Evolutionary conservation across 1,140 invertebrate genomes (phyloP).

Genomic region (Thalassaphorura encarpata): DNA sequence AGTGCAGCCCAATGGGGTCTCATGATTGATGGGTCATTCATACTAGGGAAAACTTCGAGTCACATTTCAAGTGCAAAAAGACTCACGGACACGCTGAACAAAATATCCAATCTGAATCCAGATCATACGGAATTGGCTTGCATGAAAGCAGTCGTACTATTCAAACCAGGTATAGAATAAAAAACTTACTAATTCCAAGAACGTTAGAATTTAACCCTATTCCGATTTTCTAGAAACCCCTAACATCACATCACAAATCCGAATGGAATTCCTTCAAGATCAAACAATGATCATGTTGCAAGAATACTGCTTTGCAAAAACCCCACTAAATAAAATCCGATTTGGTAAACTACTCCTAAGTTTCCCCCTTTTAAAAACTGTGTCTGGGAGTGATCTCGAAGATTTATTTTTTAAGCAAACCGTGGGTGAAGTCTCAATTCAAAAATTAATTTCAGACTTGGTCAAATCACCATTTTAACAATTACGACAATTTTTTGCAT

Average conservation of each 20-base stretch:
- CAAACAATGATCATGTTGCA: conserved; percentile 63
- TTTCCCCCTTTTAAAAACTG: conserved; percentile 49
- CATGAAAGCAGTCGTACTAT: conserved; percentile 67
- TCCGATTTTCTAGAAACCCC: conserved; percentile 46
- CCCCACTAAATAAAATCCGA: conserved; percentile 44
- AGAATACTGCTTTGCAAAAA: conserved; percentile 45
- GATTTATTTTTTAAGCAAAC: conserved; percentile 58
- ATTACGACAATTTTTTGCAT: no score
- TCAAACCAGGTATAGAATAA: conserved; percentile 56
- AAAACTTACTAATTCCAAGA: not conserved
- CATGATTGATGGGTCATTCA: conserved; percentile 50
- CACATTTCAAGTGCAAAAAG: not conserved
- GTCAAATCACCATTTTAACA: conserved; percentile 5
- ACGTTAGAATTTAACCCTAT: not conserved
- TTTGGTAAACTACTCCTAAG: conserved; percentile 60
- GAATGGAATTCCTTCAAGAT: conserved; percentile 62
- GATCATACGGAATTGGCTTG: conserved; percentile 77
- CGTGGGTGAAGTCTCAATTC: conserved; percentile 57
- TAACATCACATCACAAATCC: conserved; percentile 49
- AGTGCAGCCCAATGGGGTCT: conserved; percentile 69
- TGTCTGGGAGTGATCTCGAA: conserved; percentile 47
- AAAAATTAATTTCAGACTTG: conserved; percentile 51
- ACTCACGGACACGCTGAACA: conserved; percentile 46
- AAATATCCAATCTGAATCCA: conserved; percentile 52
- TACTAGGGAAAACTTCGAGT: not conserved